Base-by-base conservation (phyloP, 1,140 invertebrate genomes). In the Anoplolepis gracilipes region DNA sequence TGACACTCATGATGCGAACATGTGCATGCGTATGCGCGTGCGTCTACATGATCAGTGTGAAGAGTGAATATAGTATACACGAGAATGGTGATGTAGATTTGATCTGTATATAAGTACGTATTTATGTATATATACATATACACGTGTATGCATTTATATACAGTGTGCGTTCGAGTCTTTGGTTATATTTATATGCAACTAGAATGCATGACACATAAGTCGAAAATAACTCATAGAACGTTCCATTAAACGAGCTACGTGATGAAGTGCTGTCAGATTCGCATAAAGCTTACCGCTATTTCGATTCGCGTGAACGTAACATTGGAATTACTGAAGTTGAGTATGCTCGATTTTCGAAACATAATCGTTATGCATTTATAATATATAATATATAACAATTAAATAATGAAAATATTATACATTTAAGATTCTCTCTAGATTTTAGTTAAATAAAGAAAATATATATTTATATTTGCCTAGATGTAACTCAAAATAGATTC, bases 121-220 rank as follows among this genome's bases (percentile, higher is more conserved):
- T 13, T 8, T 42, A 42, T 30, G 16, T 62, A 46, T 25, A 4
- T 22, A n/a, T 59, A 13, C 33, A 81, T 61, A 8, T 25, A 28
- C 10, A 72, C 46, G 61, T 72, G 33, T 39, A 28, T 49, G 49
- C 62, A 33, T 65, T 55, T 55, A 76, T 46, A n/a, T 49, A 7
- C 13, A 49, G 46, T 49, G 46, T 4, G 57, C 36, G 25, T 28
- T 62, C 77, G 67, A 73, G 55, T 61, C 62, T 39, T 22, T 42
- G 64, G 84, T 84, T 89, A 91, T 91, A 91, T 91, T 91, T 91
- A 88, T 88, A 88, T 87, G 75, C 77, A 87, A 90, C 82, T 88
- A 91, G 90, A 91, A 91, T 91, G 87, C 77, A 91, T 91, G 88
- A 91, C 88, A 91, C 90, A 91, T 88, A 90, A 90, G 88, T 88